phyloP scores from a whole-genome alignment of 2,888 invertebrate genomes.

The Diaphora mendica region DNA sequence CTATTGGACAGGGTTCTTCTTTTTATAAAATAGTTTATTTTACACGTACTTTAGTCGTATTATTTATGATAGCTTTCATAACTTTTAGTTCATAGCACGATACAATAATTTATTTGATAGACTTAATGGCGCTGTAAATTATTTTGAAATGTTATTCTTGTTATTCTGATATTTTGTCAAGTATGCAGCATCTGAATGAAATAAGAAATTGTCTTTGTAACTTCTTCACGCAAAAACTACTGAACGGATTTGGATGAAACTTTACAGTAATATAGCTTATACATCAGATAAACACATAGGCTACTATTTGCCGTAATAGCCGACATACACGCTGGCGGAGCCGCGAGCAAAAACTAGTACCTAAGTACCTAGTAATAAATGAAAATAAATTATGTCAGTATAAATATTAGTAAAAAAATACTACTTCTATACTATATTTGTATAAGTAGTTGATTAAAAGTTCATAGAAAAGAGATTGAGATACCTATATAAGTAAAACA shows the following conservation, averaged over 20 bases:
- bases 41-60: slow-evolving; percentile 68
- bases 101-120: slow-evolving; percentile 52
- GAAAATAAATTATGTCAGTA: too few relatives aligned
- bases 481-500: background rate
- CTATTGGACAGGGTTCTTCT: slow-evolving; percentile 78
- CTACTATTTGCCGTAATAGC: too few relatives aligned
- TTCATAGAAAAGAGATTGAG: background rate
- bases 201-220: too few relatives aligned
- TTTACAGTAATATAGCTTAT: too few relatives aligned
- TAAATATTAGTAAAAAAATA: too few relatives aligned
- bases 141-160: slow-evolving; percentile 9
- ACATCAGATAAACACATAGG: too few relatives aligned
- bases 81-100: slow-evolving; percentile 51
- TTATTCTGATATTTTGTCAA: background rate
- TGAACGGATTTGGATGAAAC: too few relatives aligned
- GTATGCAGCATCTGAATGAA: background rate
- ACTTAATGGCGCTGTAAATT: slow-evolving; percentile 16
- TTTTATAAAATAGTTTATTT: slow-evolving; percentile 79
- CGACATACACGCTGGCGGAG: too few relatives aligned
- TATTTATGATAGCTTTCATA: slow-evolving; percentile 57
- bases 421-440: background rate
- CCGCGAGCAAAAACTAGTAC: too few relatives aligned
- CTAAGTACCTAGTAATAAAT: too few relatives aligned
- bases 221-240: too few relatives aligned
- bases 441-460: too few relatives aligned